phyloP scores from a whole-genome alignment of 2,888 invertebrate species.

The Ceratothoa steindachneri region DNA sequence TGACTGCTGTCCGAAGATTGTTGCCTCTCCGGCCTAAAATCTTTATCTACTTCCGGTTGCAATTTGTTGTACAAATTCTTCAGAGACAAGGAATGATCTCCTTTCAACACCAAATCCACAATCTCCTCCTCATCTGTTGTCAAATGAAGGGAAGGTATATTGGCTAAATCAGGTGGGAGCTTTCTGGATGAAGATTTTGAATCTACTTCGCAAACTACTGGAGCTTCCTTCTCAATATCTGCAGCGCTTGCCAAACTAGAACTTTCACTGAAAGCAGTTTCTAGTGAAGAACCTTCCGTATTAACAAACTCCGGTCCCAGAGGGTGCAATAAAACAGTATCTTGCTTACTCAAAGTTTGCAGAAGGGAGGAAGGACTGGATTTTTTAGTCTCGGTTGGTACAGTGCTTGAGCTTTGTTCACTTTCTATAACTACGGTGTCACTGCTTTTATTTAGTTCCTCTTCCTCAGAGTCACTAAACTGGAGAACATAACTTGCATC shows the following conservation, averaged over 20 bases:
- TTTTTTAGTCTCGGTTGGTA: not conserved
- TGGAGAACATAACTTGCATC: not conserved
- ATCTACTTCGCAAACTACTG: too few relatives aligned
- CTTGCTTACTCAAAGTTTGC: not conserved
- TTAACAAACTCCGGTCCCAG: not conserved
- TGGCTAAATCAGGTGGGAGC: not conserved
- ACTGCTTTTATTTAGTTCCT: not conserved
- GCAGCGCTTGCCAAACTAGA: not conserved
- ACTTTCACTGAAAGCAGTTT: not conserved
- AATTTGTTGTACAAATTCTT: not conserved
- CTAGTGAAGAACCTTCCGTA: not conserved
- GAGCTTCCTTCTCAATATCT: not conserved
- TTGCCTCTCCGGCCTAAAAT: too few relatives aligned
- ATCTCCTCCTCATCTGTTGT: not conserved
- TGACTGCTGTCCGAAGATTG: too few relatives aligned
- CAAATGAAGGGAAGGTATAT: not conserved
- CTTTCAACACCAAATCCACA: not conserved
- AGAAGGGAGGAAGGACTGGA: not conserved
- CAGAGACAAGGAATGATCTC: not conserved
- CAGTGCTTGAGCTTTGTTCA: not conserved
- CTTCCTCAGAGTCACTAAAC: not conserved
- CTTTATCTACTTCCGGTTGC: not conserved
- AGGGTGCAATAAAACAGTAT: not conserved
- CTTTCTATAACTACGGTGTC: not conserved
- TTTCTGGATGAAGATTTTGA: not conserved